Evolutionary conservation across 2,797 vertebrate genomes (phyloP), one percentile per base, ranked within the genome.

Genomic region (Pangasius djambal): DNA sequence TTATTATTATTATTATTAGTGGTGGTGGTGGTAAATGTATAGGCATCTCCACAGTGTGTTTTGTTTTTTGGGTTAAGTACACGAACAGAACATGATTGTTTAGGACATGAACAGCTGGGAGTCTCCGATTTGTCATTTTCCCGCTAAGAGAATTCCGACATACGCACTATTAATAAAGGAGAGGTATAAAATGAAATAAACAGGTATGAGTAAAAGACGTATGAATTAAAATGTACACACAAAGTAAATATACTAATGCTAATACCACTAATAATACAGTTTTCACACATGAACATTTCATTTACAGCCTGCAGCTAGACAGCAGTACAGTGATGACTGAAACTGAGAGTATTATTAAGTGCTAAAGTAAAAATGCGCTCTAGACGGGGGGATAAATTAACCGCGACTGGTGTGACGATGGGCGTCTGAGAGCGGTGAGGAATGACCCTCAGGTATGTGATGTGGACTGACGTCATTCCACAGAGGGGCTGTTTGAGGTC

Each of bases 401-500:
- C 16, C 59, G 48, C 25, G 13, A 0, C 8, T 0, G 61, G 48
- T 40, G 18, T 57, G 85, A 16, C 52, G 50, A 86, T 20, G 70
- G 50, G 22, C 13, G 52, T n/a, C 44, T 75, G 85, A 13, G 69
- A 25, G 83, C 48, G 28, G 67, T 79, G 50, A 78, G 55, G 61
- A 59, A 81, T 7, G 59, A 59, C 48, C 55, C 55, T 81, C 52
- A 79, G 65, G 78, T 77, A n/a, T 28, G 78, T n/a, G 59, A 63
- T 34, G 75, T 22, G 61, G 10, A 15, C 28, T 87, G 86, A 89
- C 20, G 72, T 72, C 67, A 83, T 72, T 48, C 37, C 74, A 8
- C 74, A 87, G 40, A 50, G 55, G 86, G 74, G 86, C 57, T 15
- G 59, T 78, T 65, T 34, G 85, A 34, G 85, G 85, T 77, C 16